phyloP scores from a whole-genome alignment of 2,113 vertebrate genomes.

The Brachyhypopomus occidentalis region DNA sequence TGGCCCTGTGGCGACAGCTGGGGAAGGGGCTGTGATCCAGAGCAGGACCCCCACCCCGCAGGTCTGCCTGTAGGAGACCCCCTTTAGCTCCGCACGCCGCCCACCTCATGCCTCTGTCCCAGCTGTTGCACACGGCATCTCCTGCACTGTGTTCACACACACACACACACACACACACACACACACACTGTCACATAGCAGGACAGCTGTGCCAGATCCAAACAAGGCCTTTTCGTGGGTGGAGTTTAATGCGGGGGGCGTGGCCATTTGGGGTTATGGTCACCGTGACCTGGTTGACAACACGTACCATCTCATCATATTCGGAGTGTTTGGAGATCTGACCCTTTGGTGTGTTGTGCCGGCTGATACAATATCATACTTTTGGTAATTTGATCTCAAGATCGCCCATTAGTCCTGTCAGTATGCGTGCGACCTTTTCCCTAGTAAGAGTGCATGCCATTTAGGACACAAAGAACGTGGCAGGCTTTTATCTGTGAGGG shows the following conservation, averaged over 20 bases:
- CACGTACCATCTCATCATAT: background rate
- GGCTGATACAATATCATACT: background rate
- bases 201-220: constrained; percentile 63
- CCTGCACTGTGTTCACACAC: constrained; percentile 19
- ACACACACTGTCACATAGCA: constrained; percentile 2
- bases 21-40: constrained; percentile 16
- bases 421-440: constrained; percentile 9
- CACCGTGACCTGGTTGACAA: background rate
- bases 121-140: constrained; percentile 42
- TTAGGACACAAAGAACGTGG: background rate
- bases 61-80: constrained; percentile 38
- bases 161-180: constrained; percentile 19
- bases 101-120: constrained; percentile 11
- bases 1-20: constrained; percentile 40
- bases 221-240: background rate
- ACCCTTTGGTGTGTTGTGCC: background rate
- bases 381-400: constrained; percentile 15
- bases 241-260: background rate
- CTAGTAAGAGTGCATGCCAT: background rate
- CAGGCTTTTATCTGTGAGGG: background rate
- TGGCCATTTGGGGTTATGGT: background rate
- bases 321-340: too few species aligned
- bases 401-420: background rate
- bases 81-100: constrained; percentile 33
- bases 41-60: constrained; percentile 4